Evolutionary conservation across 2,113 vertebrate genomes (phyloP), one percentile per base, ranked within the genome.

Genomic region (Notothenia coriiceps): DNA sequence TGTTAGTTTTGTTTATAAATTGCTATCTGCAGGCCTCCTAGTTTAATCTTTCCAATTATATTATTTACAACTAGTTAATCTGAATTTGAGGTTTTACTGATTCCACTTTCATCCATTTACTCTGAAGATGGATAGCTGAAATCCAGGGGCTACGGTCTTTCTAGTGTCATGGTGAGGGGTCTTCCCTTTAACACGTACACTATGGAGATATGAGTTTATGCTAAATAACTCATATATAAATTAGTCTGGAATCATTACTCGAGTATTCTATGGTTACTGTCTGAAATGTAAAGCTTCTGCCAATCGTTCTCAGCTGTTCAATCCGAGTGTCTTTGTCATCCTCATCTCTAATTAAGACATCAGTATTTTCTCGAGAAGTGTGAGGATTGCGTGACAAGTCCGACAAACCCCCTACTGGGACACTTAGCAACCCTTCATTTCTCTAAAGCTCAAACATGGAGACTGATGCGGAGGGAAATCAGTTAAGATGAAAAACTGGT

Each of bases 311-410:
- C 74, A 83, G 57, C 51, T 63, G 69, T 77, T 77, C 49, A 35
- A 66, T 44, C 25, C 7, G 2, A 68, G 80, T 61, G 79, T 70
- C 87, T 60, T 62, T 49, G 20, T 50, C 33, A 49, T 75, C 43
- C 2, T 70, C 62, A 70, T 73, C 61, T 74, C 54, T 79, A 84
- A 89, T 79, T 84, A 80, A 86, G 70, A 84, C 73, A 75, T 83
- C 83, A 77, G 57, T 77, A 67, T 76, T 83, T 69, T 49, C 71
- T 69, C 35, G 78, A 56, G 54, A 75, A 77, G 79, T 68, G 18
- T 75, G 76, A 85, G 65, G 84, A 80, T 88, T 12, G 44, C 79
- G 50, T 84, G 86, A 88, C 79, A 67, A 77, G 84, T 68, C 59
- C 70, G 67, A 82, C 84, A 73, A 79, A 74, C 68, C 50, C 68